These are phyloP conservation scores for Drosophila melanogaster DNA, from an alignment of 1,140 invertebrate genomes.

Conservation along the genomic window Release_6_plus_ISO1_MT NC_004354.4:517001-517500, in stretches of 20 bases:
- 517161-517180: constrained; percentile 74
- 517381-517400: constrained; percentile 27
- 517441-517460: constrained; percentile 11
- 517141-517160: constrained; percentile 45
- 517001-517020: constrained; percentile 38
- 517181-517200: constrained; percentile 72
- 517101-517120: constrained; percentile 56
- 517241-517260: constrained; percentile 48
- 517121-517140: constrained; percentile 76
- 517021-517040: constrained; percentile 10
- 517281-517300: constrained; percentile 71
- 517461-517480: constrained; percentile 41
- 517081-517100: constrained; percentile 33
- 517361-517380: constrained; percentile 31
- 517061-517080: constrained; percentile 13
- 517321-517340: constrained; percentile 43
- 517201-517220: constrained; percentile 76
- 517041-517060: constrained; percentile 41
- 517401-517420: constrained; percentile 17
- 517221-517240: constrained; percentile 61
- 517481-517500: constrained; percentile 81
- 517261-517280: constrained; percentile 30
- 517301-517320: constrained; percentile 68
- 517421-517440: not conserved
- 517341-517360: constrained; percentile 20